Conservation (phyloP, 2,888 invertebrate genomes). For the Epirrhoe alternata region DNA sequence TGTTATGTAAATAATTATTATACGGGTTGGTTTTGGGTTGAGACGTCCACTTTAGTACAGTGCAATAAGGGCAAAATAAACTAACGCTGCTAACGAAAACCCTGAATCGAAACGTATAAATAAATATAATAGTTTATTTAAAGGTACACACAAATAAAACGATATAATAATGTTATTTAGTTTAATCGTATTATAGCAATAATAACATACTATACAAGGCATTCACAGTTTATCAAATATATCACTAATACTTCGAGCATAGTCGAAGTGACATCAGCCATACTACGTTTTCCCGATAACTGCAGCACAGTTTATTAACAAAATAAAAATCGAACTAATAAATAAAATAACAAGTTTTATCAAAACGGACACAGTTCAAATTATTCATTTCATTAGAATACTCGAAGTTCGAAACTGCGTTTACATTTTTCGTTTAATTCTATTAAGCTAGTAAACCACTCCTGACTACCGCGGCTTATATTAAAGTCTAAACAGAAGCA, state of each 20-base stretch:
- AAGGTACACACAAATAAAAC: slow-evolving; percentile 6
- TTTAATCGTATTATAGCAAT: slow-evolving; percentile 60
- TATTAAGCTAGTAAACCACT: slow-evolving; percentile 18
- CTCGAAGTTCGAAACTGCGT: slow-evolving; percentile 26
- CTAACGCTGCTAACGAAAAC: too few species aligned
- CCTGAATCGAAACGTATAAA: too few species aligned
- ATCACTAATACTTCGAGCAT: slow-evolving; percentile 44
- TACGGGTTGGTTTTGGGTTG: too few species aligned
- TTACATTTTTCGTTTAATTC: slow-evolving; percentile 28
- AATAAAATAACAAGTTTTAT: slow-evolving; percentile 44
- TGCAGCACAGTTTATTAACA: slow-evolving; percentile 15
- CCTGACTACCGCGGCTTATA: background rate
- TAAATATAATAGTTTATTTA: background rate
- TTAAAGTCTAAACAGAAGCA: slow-evolving; percentile 5
- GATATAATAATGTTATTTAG: slow-evolving; percentile 41
- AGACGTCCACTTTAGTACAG: too few species aligned
- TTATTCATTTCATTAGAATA: slow-evolving; percentile 25
- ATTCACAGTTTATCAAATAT: slow-evolving; percentile 62
- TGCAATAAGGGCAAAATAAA: too few species aligned
- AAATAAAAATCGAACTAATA: slow-evolving; percentile 38
- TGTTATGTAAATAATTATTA: too few species aligned
- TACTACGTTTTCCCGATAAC: slow-evolving; percentile 25
- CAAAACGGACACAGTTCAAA: slow-evolving; percentile 37
- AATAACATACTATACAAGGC: slow-evolving; percentile 64
- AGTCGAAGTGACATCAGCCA: slow-evolving; percentile 21